Conservation (phyloP, 2,888 invertebrate species). For the Meghimatium bilineatum region DNA sequence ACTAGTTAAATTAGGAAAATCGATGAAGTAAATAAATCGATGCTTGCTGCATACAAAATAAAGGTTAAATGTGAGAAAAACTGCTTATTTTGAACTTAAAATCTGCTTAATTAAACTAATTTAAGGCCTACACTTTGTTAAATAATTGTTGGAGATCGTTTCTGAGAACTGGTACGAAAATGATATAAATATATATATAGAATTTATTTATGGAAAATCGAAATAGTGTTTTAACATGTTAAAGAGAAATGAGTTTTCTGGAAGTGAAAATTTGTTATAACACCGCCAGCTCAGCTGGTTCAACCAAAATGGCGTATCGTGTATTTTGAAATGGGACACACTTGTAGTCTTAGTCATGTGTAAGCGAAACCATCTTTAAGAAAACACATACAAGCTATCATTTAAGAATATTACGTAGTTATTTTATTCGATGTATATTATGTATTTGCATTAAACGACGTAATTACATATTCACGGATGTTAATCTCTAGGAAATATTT, state of each 20-base stretch:
- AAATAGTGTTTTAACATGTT: not conserved
- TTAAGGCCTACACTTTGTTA: too few relatives aligned
- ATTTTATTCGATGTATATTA: not conserved
- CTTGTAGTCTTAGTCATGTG: not conserved
- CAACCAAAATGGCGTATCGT: conserved; percentile 51
- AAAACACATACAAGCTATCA: not conserved
- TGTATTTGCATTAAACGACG: not conserved
- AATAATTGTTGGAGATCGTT: too few relatives aligned
- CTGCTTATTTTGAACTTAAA: too few relatives aligned
- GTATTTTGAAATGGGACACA: conserved; percentile 17
- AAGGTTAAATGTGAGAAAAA: too few relatives aligned
- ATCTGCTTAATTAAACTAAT: too few relatives aligned
- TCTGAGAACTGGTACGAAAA: too few relatives aligned
- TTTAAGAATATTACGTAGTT: not conserved
- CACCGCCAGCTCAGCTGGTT: conserved; percentile 39
- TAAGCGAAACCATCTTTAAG: not conserved
- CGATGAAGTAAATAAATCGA: too few relatives aligned
- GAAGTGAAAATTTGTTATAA: not conserved
- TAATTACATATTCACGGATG: not conserved
- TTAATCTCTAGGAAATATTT: not conserved
- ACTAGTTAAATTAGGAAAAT: too few relatives aligned
- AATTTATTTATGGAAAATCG: too few relatives aligned
- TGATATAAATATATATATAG: too few relatives aligned
- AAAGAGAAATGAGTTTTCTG: too few relatives aligned
- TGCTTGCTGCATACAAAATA: too few relatives aligned